A percentile compares a stretch with the other conserved stretches of the same genome.
Evolutionary conservation across 2,888 invertebrate species (phyloP).

Genomic region (Patella ulyssiponensis): DNA sequence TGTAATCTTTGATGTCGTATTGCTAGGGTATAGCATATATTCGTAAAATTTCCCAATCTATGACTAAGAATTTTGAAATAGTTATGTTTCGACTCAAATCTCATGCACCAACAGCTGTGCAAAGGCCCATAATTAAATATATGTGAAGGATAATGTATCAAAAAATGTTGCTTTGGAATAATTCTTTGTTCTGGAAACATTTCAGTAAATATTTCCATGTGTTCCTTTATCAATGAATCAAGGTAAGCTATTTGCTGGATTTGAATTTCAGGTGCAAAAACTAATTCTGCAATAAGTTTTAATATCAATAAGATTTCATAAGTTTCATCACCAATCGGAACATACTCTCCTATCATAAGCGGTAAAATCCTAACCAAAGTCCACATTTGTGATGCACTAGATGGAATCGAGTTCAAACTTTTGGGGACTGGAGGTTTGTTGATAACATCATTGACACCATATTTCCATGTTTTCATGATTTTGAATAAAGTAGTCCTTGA

Average conservation of each 20-base stretch:
- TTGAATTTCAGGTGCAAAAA: constrained; percentile 19
- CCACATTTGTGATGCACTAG: constrained; percentile 23
- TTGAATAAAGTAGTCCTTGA: constrained; percentile 1
- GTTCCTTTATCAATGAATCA: constrained; percentile 11
- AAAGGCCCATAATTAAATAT: constrained; percentile 34
- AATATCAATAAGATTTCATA: constrained; percentile 21
- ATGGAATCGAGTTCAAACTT: background rate
- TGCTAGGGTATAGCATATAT: constrained; percentile 26
- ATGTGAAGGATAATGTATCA: constrained; percentile 36
- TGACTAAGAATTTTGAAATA: constrained; percentile 31
- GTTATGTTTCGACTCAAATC: constrained; percentile 36
- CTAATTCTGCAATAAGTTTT: constrained; percentile 20
- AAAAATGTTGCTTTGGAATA: constrained; percentile 34
- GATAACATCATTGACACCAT: constrained; percentile 13
- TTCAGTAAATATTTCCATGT: background rate
- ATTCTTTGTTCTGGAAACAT: constrained; percentile 20
- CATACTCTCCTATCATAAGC: constrained; percentile 18
- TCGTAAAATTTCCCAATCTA: constrained; percentile 27
- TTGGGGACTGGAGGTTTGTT: background rate
- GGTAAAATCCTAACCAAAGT: constrained; percentile 22
- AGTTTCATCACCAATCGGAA: constrained; percentile 1
- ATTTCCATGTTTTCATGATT: constrained; percentile 14
- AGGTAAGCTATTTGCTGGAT: constrained; percentile 12
- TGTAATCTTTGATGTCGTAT: constrained; percentile 26
- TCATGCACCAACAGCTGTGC: constrained; percentile 30